Evolutionary conservation across 2,888 invertebrate genomes (phyloP).

Genomic region (Drosophila affinis): DNA sequence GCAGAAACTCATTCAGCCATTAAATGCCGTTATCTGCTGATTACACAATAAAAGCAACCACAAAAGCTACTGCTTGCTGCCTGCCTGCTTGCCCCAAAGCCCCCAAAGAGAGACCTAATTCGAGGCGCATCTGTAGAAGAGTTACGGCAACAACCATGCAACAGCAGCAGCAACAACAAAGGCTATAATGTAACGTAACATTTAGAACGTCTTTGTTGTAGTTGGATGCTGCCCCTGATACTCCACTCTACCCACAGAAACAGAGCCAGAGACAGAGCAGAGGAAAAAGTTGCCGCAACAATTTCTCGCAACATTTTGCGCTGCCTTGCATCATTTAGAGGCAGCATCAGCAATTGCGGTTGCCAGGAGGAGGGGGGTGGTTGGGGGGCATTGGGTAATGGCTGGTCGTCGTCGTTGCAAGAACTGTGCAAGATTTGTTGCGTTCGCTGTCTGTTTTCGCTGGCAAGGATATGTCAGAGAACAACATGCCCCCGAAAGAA

Average conservation of each 20-base stretch:
- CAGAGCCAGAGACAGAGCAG: slow-evolving; percentile 11
- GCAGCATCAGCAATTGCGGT: background rate
- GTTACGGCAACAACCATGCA: slow-evolving; percentile 40
- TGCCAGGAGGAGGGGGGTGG: background rate
- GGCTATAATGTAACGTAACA: slow-evolving; percentile 68
- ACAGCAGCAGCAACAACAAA: slow-evolving; percentile 35
- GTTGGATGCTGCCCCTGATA: slow-evolving; percentile 15
- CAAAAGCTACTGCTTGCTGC: slow-evolving; percentile 55
- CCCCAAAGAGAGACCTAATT: slow-evolving; percentile 74
- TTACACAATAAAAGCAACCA: slow-evolving; percentile 81
- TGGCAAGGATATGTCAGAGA: slow-evolving; percentile 61
- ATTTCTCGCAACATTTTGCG: slow-evolving; percentile 51
- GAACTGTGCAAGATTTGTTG: slow-evolving; percentile 51
- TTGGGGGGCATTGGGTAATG: background rate
- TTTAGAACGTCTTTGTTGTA: slow-evolving; percentile 72
- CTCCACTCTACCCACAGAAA: slow-evolving; percentile 17
- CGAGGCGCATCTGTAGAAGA: slow-evolving; percentile 70
- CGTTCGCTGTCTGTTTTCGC: slow-evolving; percentile 36
- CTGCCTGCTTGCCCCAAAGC: slow-evolving; percentile 62
- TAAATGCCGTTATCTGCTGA: slow-evolving; percentile 83
- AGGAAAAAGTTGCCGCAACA: slow-evolving; percentile 33
- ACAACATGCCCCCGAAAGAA: slow-evolving; percentile 48
- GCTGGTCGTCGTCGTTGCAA: too few species aligned
- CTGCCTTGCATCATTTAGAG: slow-evolving; percentile 45
- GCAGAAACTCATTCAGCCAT: slow-evolving; percentile 81